Evolutionary conservation across 2,888 invertebrate species (phyloP), one percentile per base, ranked within the genome.

Genomic region (Drosophila borealis): DNA sequence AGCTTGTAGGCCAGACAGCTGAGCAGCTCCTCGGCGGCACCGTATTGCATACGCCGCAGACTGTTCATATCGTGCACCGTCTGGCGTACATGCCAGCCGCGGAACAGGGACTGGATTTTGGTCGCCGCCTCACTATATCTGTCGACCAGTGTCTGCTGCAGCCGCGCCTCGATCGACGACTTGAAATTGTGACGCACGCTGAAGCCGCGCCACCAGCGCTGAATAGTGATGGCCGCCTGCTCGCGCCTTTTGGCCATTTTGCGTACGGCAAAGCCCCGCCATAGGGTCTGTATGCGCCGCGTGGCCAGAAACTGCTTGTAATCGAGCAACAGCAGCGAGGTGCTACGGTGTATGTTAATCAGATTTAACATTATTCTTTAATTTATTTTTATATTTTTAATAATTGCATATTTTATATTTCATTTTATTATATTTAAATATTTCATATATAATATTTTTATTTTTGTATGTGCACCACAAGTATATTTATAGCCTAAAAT

Each of bases 161-260:
- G 11, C 3, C 14, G 34, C 3, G 57, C 4, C 55, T 91, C 90
- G 1, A 90, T 4, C 2, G 4, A 4, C 11, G 0, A 0, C 11
- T 8, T 37, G 1, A 34, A 62, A 3, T 14, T 9, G 1, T 56
- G 51, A 3, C 84, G 77, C 2, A 69, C 68, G 10, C 57, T 11
- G 36, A 81, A 91, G 21, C 91, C 83, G 10, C 92, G 90, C 91
- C 90, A 91, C 66, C 76, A 87, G 14, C 78, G 78, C 72, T 92
- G 92, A 39, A 92, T 90, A 6, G 42, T 39, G 2, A 78, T 39
- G 0, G 72, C 72, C 4, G 79, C 74, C 9, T 25, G 4, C 10
- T 41, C 60, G 29, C 67, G 60, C 6, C 54, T 54, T 0, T 6
- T 2, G 1, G 64, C 13, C 3, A 10, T 33, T 13, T 48, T 37